These are phyloP conservation scores for Melitaea athalia DNA, from an alignment of 2,888 invertebrate genomes.

Conservation along the genomic window DNA sequence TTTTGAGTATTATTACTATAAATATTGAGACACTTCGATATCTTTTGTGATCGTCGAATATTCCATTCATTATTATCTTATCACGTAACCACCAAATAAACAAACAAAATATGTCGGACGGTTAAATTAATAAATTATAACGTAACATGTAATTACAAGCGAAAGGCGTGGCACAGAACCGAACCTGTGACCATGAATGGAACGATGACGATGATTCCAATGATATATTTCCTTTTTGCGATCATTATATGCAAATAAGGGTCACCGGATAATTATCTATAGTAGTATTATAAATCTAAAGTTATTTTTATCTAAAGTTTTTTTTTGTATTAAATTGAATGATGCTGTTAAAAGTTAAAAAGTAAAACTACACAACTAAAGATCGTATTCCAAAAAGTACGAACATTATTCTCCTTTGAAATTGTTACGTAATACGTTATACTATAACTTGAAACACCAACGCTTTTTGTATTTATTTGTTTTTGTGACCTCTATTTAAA, in stretches of 20 bases:
- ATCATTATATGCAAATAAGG: conserved; percentile 38
- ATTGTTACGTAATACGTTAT: too few species aligned
- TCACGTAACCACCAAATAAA: conserved; percentile 6
- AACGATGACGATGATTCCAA: conserved; percentile 27
- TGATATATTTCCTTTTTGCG: conserved; percentile 35
- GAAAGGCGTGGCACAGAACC: conserved; percentile 40
- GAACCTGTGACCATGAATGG: conserved; percentile 40
- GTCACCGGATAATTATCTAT: conserved; percentile 13
- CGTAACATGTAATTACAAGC: conserved; percentile 45
- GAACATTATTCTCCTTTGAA: too few species aligned
- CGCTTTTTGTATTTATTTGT: too few species aligned
- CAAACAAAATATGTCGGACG: conserved; percentile 28
- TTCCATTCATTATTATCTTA: not conserved
- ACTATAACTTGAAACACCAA: too few species aligned
- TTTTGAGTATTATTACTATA: too few species aligned
- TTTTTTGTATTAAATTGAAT: not conserved
- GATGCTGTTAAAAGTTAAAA: not conserved
- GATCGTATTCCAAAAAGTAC: too few species aligned
- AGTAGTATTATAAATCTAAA: not conserved
- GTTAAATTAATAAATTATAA: conserved; percentile 46
- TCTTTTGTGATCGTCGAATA: too few species aligned
- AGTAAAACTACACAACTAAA: too few species aligned
- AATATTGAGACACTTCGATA: too few species aligned
- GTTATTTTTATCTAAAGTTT: not conserved
- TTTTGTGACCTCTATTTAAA: too few species aligned